Evolutionary conservation across 92 coral and sea anemone species (phyloP), one percentile per base, ranked within the genome.

Genomic region (Zoanthus sansibaricus): DNA sequence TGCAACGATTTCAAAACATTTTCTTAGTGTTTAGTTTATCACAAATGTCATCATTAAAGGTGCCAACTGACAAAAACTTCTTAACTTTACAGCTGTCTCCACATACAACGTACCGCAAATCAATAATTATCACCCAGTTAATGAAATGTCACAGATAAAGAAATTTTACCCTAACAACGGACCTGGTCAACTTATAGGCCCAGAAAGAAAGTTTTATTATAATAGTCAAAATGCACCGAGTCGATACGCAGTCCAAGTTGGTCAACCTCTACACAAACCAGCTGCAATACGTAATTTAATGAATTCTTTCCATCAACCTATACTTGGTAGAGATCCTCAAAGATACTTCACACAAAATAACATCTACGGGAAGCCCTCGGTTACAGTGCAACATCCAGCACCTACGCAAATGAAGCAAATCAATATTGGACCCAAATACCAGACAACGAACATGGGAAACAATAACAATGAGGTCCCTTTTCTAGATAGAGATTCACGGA

Each of bases 231-330:
- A 64, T 10, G 66, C 59, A 25, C 64, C 75, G 13, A 80, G 49
- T 25, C 64, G 42, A n/a, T 66, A 62, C 47, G 59, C 44, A 13
- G 85, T 80, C 21, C 14, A 51, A 47, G 85, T 80, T 18, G 85
- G 85, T 7, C 73, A 62, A 62, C 85, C 85, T 42, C 73, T 64
- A 18, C 61, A 44, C 7, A 71, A 54, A 62, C 85, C 85, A 9
- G 85, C 61, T 15, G 15, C 21, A 54, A 20, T 59, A 46, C 45
- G 58, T 30, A 70, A 9, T 33, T 68, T 61, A 9, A 42, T 59
- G 9, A 79, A 79, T 56, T 58, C 62, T 71, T 21, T 80, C 58
- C 75, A 45, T 13, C 85, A 64, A 18, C 74, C 85, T 44, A 42
- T 37, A 80, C 17, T 64, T 66, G 61, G 46, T 37, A 71, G 21